Conservation (phyloP, 2,797 vertebrate species). For the Cryptoprocta ferox region DNA sequence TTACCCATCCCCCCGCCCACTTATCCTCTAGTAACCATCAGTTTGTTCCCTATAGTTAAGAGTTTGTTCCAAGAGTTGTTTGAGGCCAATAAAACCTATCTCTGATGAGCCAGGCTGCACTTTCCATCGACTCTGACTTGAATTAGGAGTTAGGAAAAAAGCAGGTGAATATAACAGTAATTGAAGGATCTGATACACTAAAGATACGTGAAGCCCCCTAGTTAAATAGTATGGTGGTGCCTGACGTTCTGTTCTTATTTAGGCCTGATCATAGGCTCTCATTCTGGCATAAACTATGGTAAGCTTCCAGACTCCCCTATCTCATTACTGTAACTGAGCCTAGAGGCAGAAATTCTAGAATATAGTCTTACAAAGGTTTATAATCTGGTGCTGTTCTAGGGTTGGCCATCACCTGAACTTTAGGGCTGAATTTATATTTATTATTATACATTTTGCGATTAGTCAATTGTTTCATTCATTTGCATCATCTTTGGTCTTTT, state of each 20-base stretch:
- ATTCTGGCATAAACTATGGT: neutral
- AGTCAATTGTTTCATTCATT: conserved; percentile 22
- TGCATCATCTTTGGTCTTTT: neutral
- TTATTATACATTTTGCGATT: neutral
- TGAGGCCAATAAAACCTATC: neutral
- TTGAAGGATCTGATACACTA: neutral
- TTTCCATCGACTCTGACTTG: neutral
- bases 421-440: conserved; percentile 6
- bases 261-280: neutral
- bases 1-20: no score
- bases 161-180: neutral
- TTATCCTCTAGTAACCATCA: neutral
- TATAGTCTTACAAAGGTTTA: conserved; percentile 1
- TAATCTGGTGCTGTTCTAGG: neutral
- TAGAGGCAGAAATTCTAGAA: neutral
- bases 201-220: neutral
- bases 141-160: neutral
- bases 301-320: neutral
- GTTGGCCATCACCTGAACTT: neutral
- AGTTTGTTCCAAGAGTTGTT: neutral
- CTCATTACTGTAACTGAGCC: neutral
- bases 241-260: neutral
- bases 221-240: neutral
- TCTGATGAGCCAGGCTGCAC: neutral
- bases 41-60: neutral